Conservation (phyloP, 2,797 vertebrate species). For the Pantherophis vulpinus region DNA sequence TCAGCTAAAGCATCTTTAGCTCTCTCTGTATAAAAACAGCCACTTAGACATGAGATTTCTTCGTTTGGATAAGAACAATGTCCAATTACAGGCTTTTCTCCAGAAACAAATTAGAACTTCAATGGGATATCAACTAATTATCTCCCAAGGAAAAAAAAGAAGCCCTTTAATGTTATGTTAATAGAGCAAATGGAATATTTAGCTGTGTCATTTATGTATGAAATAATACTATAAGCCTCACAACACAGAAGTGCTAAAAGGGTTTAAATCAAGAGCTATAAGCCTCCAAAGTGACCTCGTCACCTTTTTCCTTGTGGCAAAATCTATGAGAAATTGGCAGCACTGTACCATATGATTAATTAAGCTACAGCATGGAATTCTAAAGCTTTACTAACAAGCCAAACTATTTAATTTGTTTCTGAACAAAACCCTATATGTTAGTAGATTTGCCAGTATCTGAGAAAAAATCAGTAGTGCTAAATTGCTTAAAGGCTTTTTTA, state of each 20-base stretch:
- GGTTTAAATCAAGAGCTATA: constrained; percentile 27
- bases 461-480: constrained; percentile 25
- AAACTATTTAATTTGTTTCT: constrained; percentile 40
- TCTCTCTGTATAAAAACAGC: constrained; percentile 3
- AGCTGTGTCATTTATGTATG: constrained; percentile 26
- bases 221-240: constrained; percentile 24
- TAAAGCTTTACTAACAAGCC: constrained; percentile 38
- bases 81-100: constrained; percentile 45
- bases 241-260: constrained; percentile 28
- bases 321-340: constrained; percentile 35
- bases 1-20: not conserved
- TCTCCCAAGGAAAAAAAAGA: constrained; percentile 24
- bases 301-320: constrained; percentile 43
- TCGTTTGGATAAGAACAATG: constrained; percentile 35
- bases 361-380: constrained; percentile 42
- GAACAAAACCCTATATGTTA: constrained; percentile 31
- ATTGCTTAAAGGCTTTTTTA: not conserved
- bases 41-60: constrained; percentile 38
- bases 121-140: constrained; percentile 40
- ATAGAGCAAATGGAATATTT: constrained; percentile 48
- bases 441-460: constrained; percentile 4
- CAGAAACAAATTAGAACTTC: constrained; percentile 54
- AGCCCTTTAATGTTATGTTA: constrained; percentile 44
- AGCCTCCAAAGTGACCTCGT: constrained; percentile 12
- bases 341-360: constrained; percentile 47